A percentile compares a stretch with the other conserved stretches of the same genome.
Evolutionary conservation across 2,888 invertebrate species (phyloP).

Genomic region (Amiota mariae): DNA sequence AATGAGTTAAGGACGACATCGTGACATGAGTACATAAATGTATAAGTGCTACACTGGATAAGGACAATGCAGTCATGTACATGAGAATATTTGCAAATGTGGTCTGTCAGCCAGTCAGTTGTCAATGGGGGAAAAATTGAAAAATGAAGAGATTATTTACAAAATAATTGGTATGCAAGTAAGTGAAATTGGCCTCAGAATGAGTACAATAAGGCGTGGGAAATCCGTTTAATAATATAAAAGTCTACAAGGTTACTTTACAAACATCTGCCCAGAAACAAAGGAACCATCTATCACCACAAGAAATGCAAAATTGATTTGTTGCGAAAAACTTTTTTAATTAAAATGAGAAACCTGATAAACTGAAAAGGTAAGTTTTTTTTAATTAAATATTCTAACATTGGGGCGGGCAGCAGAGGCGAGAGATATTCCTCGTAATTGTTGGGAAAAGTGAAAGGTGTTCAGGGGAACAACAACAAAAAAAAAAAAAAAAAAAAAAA

Average conservation of each 20-base stretch:
- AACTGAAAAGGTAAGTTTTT: no score
- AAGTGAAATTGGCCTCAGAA: neutral
- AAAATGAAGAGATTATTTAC: neutral
- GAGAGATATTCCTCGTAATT: neutral
- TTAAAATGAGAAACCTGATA: neutral
- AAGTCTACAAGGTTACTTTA: constrained; percentile 1
- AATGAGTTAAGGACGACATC: neutral
- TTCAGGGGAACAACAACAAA: neutral
- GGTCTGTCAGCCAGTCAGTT: neutral
- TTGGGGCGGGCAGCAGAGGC: no score
- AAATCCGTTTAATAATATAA: constrained; percentile 18
- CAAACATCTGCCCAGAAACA: neutral
- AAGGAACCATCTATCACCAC: no score
- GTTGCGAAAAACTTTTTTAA: constrained; percentile 21
- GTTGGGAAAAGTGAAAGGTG: constrained; percentile 17
- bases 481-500: no score
- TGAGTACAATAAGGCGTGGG: neutral
- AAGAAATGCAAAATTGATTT: constrained; percentile 11
- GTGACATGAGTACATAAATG: no score
- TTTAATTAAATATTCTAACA: no score
- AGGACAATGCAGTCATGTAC: neutral
- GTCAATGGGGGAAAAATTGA: neutral
- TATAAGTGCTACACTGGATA: no score
- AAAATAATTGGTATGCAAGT: neutral
- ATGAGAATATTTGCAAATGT: constrained; percentile 25